Evolutionary conservation across 2,888 invertebrate species (phyloP).

Genomic region (Lepidochrysops patricia): DNA sequence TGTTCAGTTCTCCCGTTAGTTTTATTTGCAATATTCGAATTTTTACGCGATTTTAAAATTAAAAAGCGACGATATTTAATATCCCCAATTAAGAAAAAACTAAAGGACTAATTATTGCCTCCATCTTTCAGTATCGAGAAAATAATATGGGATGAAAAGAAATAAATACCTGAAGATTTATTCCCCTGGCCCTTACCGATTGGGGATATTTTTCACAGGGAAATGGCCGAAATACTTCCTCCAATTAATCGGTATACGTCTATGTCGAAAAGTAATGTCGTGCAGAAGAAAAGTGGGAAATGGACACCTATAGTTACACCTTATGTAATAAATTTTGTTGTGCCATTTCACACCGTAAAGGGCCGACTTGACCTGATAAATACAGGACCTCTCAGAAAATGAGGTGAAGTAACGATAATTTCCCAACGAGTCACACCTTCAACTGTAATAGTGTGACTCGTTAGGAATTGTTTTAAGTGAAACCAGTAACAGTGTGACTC

Average conservation of each 20-base stretch:
- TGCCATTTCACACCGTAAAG: too few relatives aligned
- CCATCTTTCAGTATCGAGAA: neutral
- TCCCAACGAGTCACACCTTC: too few relatives aligned
- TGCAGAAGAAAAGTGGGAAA: neutral
- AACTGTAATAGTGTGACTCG: too few relatives aligned
- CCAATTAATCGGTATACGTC: slow-evolving; percentile 3
- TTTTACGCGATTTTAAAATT: neutral
- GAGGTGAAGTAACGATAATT: too few relatives aligned
- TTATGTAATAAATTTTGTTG: too few relatives aligned
- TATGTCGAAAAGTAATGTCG: neutral
- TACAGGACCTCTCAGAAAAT: too few relatives aligned
- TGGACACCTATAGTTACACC: too few relatives aligned
- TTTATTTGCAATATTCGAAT: too few relatives aligned
- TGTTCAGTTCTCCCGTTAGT: too few relatives aligned
- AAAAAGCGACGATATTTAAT: neutral
- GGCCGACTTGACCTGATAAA: too few relatives aligned
- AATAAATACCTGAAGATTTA: slow-evolving; percentile 23
- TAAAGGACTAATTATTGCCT: neutral
- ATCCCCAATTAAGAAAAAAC: neutral
- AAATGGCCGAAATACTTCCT: slow-evolving; percentile 18
- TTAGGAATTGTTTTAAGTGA: too few relatives aligned
- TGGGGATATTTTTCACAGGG: slow-evolving; percentile 22
- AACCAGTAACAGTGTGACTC: too few relatives aligned
- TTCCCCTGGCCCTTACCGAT: slow-evolving; percentile 22
- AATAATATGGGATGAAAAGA: slow-evolving; percentile 4